Evolutionary conservation across 2,888 invertebrate species (phyloP), one percentile per base, ranked within the genome.

Genomic region (Icerya purchasi): DNA sequence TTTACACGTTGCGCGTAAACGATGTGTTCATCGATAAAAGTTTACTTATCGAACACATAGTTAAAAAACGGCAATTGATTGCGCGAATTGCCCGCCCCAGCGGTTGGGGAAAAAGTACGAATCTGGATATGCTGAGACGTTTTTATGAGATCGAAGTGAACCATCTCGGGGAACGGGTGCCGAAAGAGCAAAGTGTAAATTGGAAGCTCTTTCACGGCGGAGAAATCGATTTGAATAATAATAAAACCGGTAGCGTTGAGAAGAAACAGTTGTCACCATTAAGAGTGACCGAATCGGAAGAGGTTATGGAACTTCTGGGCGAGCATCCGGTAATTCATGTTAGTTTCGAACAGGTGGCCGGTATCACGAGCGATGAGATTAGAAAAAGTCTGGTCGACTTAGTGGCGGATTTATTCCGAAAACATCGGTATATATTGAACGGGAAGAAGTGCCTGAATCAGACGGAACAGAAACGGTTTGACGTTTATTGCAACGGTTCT

Each of bases 61-160:
- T 36, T 14, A 36, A 36, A 36, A 5, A 14, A 8, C 5, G 14
- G 14, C 36, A 36, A 36, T 8, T 5, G 5, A 36, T 36, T 36
- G 14, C 36, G 36, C 36, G 36, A 8, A 36, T 36, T 36, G 36
- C 14, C 14, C 56, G 56, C 22, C 56, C 56, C 8, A 22, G 56
- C 18, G 25, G 25, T 14, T 56, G 56, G 56, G 56, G 56, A 8
- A 24, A 49, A 21, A 25, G 24, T 3, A 25, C 25, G 14, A 56
- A 24, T 18, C 22, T 56, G 10, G 56, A 56, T 25, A 56, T 56
- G 56, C 5, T 56, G 23, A 22, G 36, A 25, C 24, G 56, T 21
- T 56, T 56, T 25, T 25, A 24, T n/a, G 56, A 56, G 36, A 22
- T 56, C 23, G 56, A 56, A 25, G n/a, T 56, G 25, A 36, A 56